Base-by-base conservation (phyloP, 2,888 invertebrate species). In the Prenolepis imparis region DNA sequence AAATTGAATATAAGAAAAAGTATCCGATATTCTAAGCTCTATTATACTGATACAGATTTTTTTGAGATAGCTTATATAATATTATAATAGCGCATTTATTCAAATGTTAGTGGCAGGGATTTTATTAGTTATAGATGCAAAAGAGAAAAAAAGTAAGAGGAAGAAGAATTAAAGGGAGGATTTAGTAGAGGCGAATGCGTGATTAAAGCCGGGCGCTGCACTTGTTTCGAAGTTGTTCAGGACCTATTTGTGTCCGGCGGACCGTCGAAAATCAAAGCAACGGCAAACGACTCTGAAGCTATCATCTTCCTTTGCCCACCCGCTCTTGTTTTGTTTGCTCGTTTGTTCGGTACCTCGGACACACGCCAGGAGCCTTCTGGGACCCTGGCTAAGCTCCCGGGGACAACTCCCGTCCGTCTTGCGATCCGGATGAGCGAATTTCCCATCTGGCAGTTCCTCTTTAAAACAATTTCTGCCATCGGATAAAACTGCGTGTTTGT, bases 241-340 rank as follows among this genome's bases (percentile, higher is more conserved):
- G 55, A 82, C 66, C 77, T 72, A 67, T 87, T 89, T 83, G 68
- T 86, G 78, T 57, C 57, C 67, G 82, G 75, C 73, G 64, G 87
- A 67, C 72, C 84, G 52, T 83, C 75, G 86, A 90, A 84, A 89
- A 68, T 82, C 87, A 52, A 72, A 83, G 83, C 67, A 81, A 72
- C 44, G 77, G 72, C 90, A 90, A 93, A 91, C 88, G 91, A 70
- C 67, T 85, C 91, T 91, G 85, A 86, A 84, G 81, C 87, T 73
- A 21, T 77, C 68, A 85, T 55, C 67, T 70, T 78, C 63, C 82
- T 68, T 84, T 66, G 70, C 73, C 74, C 57, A 48, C 66, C 85
- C 75, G 77, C 86, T 84, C 82, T 87, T 92, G 92, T 91, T 92
- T 78, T 92, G 92, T 90, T 92, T 92, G 91, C 85, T 91, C 92